Evolutionary conservation across 2,888 invertebrate species (phyloP), one percentile per base, ranked within the genome.

Genomic region (Acanthococcus lagerstroemiae): DNA sequence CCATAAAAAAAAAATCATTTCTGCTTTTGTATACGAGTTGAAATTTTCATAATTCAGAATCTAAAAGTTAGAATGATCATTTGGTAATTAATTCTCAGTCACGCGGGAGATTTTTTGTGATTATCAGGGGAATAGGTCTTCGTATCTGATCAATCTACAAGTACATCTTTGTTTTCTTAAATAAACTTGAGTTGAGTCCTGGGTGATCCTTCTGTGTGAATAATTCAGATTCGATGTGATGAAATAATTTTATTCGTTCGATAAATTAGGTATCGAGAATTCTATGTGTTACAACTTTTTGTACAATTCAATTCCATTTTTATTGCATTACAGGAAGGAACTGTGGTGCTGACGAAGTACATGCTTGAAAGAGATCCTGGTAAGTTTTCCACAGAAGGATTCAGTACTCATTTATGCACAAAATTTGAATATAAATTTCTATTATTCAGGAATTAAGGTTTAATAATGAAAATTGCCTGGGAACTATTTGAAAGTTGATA

Each of bases 331-430:
- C n/a, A n/a, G n/a, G n/a, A n/a, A n/a, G 37, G 37, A 37, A 37
- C 37, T 37, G 37, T 37, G 37, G 37, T 37, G 37, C 37, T 15
- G 37, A 37, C 37, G 37, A 37, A 37, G 37, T 37, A 37, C 37
- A 37, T 37, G 12, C 37, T 37, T 37, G 37, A 37, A 37, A 37
- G 37, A 37, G 37, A 37, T 37, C 37, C 37, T 37, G 37, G 37
- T n/a, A n/a, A n/a, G n/a, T n/a, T n/a, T n/a, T n/a, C n/a, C n/a
- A n/a, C n/a, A n/a, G n/a, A n/a, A n/a, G n/a, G n/a, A n/a, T n/a
- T n/a, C n/a, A n/a, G n/a, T n/a, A n/a, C n/a, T n/a, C n/a, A 46
- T 46, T 46, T 46, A 46, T 46, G n/a, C 48, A 46, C 48, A 46
- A 46, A 46, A 46, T 46, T 46, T 46, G 48, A 46, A 46, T 46